Conservation (phyloP, 2,888 invertebrate genomes). For the Aquatica leii region DNA sequence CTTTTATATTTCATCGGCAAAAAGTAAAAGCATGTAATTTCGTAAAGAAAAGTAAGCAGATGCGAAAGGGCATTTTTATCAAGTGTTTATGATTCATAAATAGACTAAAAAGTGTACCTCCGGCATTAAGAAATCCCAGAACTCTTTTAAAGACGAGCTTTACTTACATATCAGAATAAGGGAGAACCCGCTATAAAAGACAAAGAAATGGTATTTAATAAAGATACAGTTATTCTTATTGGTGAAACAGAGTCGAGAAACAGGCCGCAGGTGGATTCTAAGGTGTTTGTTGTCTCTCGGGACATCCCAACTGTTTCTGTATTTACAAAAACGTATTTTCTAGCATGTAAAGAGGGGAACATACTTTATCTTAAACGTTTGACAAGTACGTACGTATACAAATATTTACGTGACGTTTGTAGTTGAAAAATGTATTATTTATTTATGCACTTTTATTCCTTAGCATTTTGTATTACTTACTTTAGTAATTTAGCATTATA, state of each 20-base stretch:
- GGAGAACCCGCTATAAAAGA: conserved; percentile 27
- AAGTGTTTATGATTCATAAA: conserved; percentile 48
- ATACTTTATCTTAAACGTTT: conserved; percentile 13
- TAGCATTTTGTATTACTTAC: too few species aligned
- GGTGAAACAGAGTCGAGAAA: conserved; percentile 41
- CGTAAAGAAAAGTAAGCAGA: conserved; percentile 13
- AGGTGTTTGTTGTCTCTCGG: conserved; percentile 46
- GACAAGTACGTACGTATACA: not conserved
- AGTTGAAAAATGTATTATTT: not conserved
- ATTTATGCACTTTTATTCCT: too few species aligned
- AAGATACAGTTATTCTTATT: conserved; percentile 42
- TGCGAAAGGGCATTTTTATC: conserved; percentile 41
- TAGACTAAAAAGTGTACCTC: conserved; percentile 42
- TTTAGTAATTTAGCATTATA: too few species aligned
- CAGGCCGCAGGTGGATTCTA: conserved; percentile 46
- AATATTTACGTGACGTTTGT: not conserved
- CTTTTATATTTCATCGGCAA: conserved; percentile 53
- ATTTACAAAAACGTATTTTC: conserved; percentile 20
- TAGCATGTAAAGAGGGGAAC: conserved; percentile 19
- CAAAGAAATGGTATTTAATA: conserved; percentile 33
- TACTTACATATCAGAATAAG: conserved; percentile 25
- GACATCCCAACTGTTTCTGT: conserved; percentile 30
- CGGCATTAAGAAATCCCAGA: conserved; percentile 42
- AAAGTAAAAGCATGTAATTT: conserved; percentile 1
- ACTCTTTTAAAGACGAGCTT: conserved; percentile 39